Evolutionary conservation across 2,797 vertebrate genomes (phyloP).

Genomic region (Brachymystax lenok): DNA sequence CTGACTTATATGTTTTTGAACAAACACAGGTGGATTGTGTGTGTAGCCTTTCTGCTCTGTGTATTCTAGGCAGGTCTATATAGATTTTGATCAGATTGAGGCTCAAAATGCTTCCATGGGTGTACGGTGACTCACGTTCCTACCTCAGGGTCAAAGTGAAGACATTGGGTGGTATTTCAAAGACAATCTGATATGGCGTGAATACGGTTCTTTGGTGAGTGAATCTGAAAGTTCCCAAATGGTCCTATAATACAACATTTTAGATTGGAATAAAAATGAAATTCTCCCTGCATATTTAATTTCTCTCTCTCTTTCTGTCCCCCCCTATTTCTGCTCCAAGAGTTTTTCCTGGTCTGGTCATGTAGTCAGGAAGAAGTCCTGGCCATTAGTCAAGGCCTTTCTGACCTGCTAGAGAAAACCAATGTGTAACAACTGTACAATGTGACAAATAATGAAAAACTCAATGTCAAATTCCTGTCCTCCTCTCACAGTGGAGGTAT

Average conservation of each 20-base stretch:
- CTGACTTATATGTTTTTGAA: not conserved
- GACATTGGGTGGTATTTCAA: constrained; percentile 70
- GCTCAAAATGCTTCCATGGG: not conserved
- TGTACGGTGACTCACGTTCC: constrained; percentile 46
- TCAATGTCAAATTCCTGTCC: not conserved
- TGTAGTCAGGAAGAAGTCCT: not conserved
- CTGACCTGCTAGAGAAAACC: not conserved
- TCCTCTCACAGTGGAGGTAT: constrained; percentile 31
- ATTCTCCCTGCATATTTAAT: not conserved
- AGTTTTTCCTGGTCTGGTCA: not conserved
- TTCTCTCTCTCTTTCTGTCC: not conserved
- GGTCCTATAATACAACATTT: not conserved
- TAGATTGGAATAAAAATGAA: not conserved
- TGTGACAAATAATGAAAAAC: too few relatives aligned
- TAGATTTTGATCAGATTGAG: constrained; percentile 59
- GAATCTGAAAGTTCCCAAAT: not conserved
- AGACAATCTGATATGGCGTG: constrained; percentile 64
- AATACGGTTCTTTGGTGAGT: constrained; percentile 67
- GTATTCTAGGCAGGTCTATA: not conserved
- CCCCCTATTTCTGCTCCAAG: not conserved
- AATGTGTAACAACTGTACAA: not conserved
- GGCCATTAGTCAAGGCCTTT: not conserved
- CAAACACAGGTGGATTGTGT: not conserved
- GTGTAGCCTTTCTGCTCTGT: not conserved
- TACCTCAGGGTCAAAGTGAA: constrained; percentile 46